Base-by-base conservation (phyloP, 1,140 invertebrate genomes). In the Copidosoma floridanum region DNA sequence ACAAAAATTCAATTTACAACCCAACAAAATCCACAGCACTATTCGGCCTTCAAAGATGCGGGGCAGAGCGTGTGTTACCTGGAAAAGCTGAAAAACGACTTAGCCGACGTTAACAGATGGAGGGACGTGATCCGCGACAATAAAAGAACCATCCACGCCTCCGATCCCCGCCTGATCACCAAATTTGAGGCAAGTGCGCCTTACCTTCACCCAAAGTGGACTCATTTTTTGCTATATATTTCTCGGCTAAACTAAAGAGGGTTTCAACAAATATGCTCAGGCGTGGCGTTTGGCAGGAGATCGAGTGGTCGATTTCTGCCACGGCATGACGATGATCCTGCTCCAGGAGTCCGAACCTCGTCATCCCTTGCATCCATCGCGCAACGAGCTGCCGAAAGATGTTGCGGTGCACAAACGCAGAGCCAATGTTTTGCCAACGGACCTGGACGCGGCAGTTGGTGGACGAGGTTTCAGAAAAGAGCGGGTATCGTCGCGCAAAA, bases 161-260 rank as follows among this genome's bases (percentile, higher is more conserved):
- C 69, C 6, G 59, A 54, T 14, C n/a, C n/a, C n/a, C 37, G 60
- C 7, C 18, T 21, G 6, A 51, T 79, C 8, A 72, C 67, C 2
- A 72, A 75, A 64, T 46, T 68, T 3, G 70, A 79, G 67, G 78
- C 77, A 69, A 57, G n/a, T 32, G 46, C n/a, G n/a, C n/a, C n/a
- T n/a, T n/a, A n/a, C n/a, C n/a, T n/a, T n/a, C n/a, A n/a, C n/a
- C n/a, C n/a, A n/a, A n/a, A n/a, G n/a, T n/a, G n/a, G n/a, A n/a
- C n/a, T n/a, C n/a, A n/a, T n/a, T n/a, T n/a, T n/a, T n/a, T n/a
- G n/a, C n/a, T n/a, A n/a, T n/a, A n/a, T n/a, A n/a, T n/a, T n/a
- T n/a, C n/a, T n/a, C n/a, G n/a, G n/a, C n/a, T n/a, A n/a, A n/a
- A n/a, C n/a, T n/a, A n/a, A n/a, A n/a, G n/a, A n/a, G n/a, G n/a